phyloP scores from a whole-genome alignment of 2,797 vertebrate genomes.

The Thunnus albacares region DNA sequence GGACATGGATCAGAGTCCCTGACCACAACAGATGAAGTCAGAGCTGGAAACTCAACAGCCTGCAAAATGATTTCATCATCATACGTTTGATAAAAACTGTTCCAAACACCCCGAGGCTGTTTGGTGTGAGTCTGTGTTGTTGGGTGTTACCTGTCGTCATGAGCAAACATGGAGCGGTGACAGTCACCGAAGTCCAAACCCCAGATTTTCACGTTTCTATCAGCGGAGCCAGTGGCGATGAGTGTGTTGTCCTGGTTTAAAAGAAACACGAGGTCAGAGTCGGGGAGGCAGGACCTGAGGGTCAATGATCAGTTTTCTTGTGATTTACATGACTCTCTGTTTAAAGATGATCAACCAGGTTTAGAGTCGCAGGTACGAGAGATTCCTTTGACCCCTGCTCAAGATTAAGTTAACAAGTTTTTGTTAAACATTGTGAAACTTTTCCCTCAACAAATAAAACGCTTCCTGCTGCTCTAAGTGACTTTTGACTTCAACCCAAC shows the following conservation, averaged over 20 bases:
- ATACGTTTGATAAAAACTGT: neutral
- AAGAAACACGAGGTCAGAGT: slow-evolving; percentile 22
- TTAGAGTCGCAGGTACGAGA: no score
- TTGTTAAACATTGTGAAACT: no score
- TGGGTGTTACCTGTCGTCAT: slow-evolving; percentile 93
- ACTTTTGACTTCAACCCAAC: no score
- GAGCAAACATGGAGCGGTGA: slow-evolving; percentile 97
- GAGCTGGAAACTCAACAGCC: slow-evolving; percentile 29
- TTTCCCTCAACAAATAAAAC: no score
- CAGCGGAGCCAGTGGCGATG: slow-evolving; percentile 96
- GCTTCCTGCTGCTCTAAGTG: no score
- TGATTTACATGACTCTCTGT: neutral
- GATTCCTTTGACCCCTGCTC: no score
- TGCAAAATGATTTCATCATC: slow-evolving; percentile 26
- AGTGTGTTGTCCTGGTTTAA: slow-evolving; percentile 89
- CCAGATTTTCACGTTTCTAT: slow-evolving; percentile 98
- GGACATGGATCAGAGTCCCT: slow-evolving; percentile 34
- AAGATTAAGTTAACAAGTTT: no score
- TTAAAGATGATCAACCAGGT: no score
- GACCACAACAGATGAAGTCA: slow-evolving; percentile 55
- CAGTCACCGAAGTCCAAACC: slow-evolving; percentile 99
- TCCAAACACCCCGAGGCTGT: neutral
- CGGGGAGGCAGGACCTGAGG: neutral
- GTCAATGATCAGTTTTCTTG: neutral
- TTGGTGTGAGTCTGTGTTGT: neutral